Conservation (phyloP, 2,113 vertebrate species). For the Bos javanicus region DNA sequence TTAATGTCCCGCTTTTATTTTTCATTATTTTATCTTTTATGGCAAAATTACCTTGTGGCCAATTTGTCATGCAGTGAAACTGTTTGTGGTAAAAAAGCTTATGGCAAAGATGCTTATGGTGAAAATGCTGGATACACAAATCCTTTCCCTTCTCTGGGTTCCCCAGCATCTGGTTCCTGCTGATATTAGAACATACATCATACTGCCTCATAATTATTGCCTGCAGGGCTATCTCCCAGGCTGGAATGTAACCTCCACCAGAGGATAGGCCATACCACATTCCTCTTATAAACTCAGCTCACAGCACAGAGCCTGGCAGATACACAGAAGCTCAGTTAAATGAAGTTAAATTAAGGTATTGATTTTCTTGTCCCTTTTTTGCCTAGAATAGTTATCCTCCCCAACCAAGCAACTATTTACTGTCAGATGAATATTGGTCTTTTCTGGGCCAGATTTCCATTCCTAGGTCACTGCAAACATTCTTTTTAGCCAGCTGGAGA, state of each 20-base stretch:
- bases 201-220: neutral
- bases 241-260: neutral
- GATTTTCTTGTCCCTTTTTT: neutral
- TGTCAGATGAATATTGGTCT: neutral
- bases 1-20: neutral
- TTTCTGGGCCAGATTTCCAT: neutral
- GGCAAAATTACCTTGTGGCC: neutral
- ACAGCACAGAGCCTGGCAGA: neutral
- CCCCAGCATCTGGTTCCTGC: neutral
- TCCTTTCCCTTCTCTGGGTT: neutral
- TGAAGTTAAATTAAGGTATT: neutral
- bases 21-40: neutral
- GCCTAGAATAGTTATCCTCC: neutral
- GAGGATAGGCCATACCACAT: neutral
- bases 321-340: neutral
- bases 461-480: neutral
- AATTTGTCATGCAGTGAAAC: neutral
- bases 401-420: conserved; percentile 27
- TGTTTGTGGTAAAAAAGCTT: neutral
- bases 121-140: neutral
- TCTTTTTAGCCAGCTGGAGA: neutral
- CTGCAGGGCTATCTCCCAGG: neutral
- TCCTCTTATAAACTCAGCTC: neutral
- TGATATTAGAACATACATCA: neutral
- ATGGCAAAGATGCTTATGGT: neutral